Evolutionary conservation across 1,140 invertebrate species (phyloP), one percentile per base, ranked within the genome.

Genomic region (Argopecten irradians): DNA sequence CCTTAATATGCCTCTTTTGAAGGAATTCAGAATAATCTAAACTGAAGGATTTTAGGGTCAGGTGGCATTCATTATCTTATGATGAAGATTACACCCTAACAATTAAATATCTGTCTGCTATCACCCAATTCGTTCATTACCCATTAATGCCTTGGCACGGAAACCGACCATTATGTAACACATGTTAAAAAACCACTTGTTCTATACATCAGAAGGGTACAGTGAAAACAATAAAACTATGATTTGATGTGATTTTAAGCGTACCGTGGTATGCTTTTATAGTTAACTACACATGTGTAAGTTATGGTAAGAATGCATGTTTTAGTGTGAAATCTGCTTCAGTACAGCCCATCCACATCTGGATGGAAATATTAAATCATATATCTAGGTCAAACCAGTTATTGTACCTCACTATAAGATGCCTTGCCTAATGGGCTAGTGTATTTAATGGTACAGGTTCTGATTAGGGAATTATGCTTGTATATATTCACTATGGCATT

Each of bases 261-360:
- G n/a, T n/a, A 46, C n/a, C n/a, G 55, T 28, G 28, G 5, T n/a
- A 28, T 71, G 22, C 5, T 71, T 71, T 22, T 71, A 5, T 71
- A 71, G 55, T 71, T 71, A n/a, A 71, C 55, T 71, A n/a, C 55
- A 71, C 55, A 71, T 71, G 55, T 71, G 55, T 71, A 28, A 16
- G 55, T 1, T 71, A 71, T 71, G 55, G 28, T 71, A 71, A 71
- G n/a, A 71, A 71, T 22, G 14, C 3, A 19, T 71, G 55, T 28
- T 28, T 71, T 71, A n/a, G 19, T 46, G 43, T 46, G 22, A 46
- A 46, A 46, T 2, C 43, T 46, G 19, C 19, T 16, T n/a, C n/a
- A n/a, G n/a, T n/a, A n/a, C n/a, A n/a, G n/a, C n/a, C n/a, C n/a
- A 46, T 71, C n/a, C 55, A 71, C 55, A 71, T 71, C 55, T 71